Evolutionary conservation across 1,140 invertebrate species (phyloP).

Genomic region (Meloidogyne exigua): DNA sequence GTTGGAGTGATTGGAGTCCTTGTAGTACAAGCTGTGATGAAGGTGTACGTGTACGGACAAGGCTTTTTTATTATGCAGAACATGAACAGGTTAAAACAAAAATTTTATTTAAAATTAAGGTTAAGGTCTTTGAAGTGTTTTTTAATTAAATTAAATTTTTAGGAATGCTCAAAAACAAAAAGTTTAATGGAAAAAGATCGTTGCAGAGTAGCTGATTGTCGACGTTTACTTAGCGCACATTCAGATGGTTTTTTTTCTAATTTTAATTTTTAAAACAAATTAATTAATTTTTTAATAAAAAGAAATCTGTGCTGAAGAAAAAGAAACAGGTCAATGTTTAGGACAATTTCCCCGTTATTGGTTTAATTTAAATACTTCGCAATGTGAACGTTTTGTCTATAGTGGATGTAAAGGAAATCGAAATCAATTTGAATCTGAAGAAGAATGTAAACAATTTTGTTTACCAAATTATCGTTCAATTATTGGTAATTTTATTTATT

Average conservation of each 20-base stretch:
- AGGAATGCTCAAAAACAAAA: slow-evolving; percentile 51
- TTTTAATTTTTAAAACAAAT: background rate
- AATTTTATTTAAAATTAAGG: too few species aligned
- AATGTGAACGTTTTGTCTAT: slow-evolving; percentile 69
- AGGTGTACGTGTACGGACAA: slow-evolving; percentile 68
- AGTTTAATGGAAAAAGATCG: slow-evolving; percentile 63
- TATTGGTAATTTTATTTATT: slow-evolving; percentile 47
- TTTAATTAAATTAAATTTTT: background rate
- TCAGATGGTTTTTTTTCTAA: slow-evolving; percentile 62
- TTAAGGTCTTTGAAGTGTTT: too few species aligned
- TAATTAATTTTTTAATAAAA: slow-evolving; percentile 30
- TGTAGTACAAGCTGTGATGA: slow-evolving; percentile 76
- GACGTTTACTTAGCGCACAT: slow-evolving; percentile 52
- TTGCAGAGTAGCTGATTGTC: slow-evolving; percentile 55
- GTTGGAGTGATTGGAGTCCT: slow-evolving; percentile 79
- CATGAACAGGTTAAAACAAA: slow-evolving; percentile 44
- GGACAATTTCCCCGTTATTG: slow-evolving; percentile 69
- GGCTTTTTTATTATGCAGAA: slow-evolving; percentile 59
- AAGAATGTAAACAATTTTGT: slow-evolving; percentile 61
- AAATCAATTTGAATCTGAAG: slow-evolving; percentile 70
- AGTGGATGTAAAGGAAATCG: slow-evolving; percentile 73
- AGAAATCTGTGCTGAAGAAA: slow-evolving; percentile 64
- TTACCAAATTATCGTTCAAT: slow-evolving; percentile 49
- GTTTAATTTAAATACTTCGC: slow-evolving; percentile 68
- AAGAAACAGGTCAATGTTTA: slow-evolving; percentile 68